Evolutionary conservation across 2,888 invertebrate species (phyloP).

Genomic region (Itoplectis maculator): DNA sequence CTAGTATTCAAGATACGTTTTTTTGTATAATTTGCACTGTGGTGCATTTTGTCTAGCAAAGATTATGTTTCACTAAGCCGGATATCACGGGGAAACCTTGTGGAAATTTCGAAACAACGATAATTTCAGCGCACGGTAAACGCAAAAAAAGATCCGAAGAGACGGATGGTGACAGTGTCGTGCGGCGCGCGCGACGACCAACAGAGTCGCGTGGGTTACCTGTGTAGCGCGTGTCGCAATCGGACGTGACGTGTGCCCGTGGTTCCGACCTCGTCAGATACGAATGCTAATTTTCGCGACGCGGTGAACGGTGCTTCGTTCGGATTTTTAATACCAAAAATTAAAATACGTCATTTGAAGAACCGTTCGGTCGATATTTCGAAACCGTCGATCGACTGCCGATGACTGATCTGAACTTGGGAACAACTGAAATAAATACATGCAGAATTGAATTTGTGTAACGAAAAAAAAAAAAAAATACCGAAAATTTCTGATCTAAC

Average conservation of each 20-base stretch:
- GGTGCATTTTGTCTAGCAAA: no score
- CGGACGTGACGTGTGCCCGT: constrained; percentile 22
- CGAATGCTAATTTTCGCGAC: constrained; percentile 21
- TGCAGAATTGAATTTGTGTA: no score
- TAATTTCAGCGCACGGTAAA: neutral
- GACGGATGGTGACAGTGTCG: constrained; percentile 11
- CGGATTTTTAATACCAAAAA: constrained; percentile 9
- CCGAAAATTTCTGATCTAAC: no score
- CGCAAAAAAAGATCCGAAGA: constrained; percentile 19
- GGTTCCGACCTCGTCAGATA: constrained; percentile 41
- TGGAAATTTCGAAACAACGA: constrained; percentile 1
- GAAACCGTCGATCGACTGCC: no score
- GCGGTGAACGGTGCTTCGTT: constrained; percentile 8
- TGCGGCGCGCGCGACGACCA: neutral
- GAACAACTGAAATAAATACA: no score
- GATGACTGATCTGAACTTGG: no score
- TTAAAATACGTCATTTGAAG: no score
- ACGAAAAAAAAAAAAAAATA: no score
- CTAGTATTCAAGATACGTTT: no score
- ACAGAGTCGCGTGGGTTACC: constrained; percentile 35
- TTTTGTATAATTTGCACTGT: no score
- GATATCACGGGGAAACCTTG: neutral
- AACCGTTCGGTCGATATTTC: no score
- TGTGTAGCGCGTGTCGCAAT: constrained; percentile 29
- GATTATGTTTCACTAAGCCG: no score